These are phyloP conservation scores for Drosophila lini DNA, from an alignment of 1,140 invertebrate species.

Conservation along the genomic window DNA sequence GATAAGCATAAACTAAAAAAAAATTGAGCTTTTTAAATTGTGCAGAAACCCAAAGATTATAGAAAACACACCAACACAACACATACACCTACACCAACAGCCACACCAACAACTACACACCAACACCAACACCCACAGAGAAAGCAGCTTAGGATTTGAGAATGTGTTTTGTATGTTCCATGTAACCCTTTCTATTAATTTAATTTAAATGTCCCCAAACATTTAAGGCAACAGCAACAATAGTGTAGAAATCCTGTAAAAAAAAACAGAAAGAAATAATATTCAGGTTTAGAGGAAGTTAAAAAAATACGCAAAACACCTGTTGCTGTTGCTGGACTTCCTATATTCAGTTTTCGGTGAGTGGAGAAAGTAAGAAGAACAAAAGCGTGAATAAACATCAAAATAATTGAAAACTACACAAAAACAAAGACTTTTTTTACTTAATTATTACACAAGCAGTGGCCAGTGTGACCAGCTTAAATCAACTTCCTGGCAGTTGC, in stretches of 20 bases:
- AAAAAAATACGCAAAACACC: neutral
- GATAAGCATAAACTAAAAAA: slow-evolving; percentile 58
- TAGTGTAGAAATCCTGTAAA: slow-evolving; percentile 1
- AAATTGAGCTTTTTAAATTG: slow-evolving; percentile 79
- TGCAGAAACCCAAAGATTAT: slow-evolving; percentile 50
- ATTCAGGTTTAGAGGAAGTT: neutral
- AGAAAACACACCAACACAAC: slow-evolving; percentile 13
- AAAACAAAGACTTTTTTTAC: neutral
- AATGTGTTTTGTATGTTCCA: slow-evolving; percentile 36
- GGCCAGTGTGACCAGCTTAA: neutral
- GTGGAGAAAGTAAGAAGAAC: slow-evolving; percentile 58
- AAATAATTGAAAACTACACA: slow-evolving; percentile 50
- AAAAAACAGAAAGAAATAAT: neutral
- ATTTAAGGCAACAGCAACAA: slow-evolving; percentile 14
- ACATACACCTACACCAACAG: slow-evolving; percentile 12
- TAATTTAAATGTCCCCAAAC: neutral
- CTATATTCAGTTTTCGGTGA: slow-evolving; percentile 47
- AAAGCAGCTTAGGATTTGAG: slow-evolving; percentile 45
- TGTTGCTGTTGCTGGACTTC: slow-evolving; percentile 21
- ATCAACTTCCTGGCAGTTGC: neutral
- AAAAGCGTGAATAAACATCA: slow-evolving; percentile 56
- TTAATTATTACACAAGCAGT: neutral
- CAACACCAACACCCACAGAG: slow-evolving; percentile 8
- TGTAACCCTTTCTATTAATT: slow-evolving; percentile 8
- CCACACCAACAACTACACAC: slow-evolving; percentile 15